Evolutionary conservation across 2,888 invertebrate genomes (phyloP), one percentile per base, ranked within the genome.

Genomic region (Tetramorium bicarinatum): DNA sequence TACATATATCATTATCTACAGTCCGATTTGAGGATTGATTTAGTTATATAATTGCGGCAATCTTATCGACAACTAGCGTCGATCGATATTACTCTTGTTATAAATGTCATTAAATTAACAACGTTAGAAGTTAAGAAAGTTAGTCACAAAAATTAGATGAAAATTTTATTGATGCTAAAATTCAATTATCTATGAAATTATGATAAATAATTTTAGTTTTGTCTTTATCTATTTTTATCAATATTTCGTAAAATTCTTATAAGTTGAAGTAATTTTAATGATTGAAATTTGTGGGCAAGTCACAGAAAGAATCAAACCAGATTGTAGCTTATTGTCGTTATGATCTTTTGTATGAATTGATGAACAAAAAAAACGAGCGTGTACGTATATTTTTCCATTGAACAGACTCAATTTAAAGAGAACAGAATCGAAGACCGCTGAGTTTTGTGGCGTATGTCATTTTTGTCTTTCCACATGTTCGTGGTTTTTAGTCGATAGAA

Each of bases 11-110:
- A 89, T 89, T 89, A 90, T 85, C 83, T 81, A 52, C 83, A 85
- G 84, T 80, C 87, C 52, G 44, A 83, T 83, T 83, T 61, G 82
- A 85, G 83, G 87, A 89, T 90, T 89, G 87, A 90, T 89, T 88
- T 85, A 84, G 81, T 84, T 83, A 61, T 83, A 85, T 88, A 90
- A 90, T 90, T 83, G 89, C 77, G 66, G 88, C 87, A 87, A 90
- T 90, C 87, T 83, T 54, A 41, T 82, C 77, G 90, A 84, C 85
- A 84, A 86, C 85, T 79, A 82, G 81, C 59, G 29, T 81, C 62
- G 77, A 75, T 80, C 80, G 84, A 83, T 81, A 74, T 86, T 88
- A 84, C 72, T 67, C 54, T 84, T 54, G 66, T 67, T 81, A 25
- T 49, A 38, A 54, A 61, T 54, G 29, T 85, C 56, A 76, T 83